Conservation (phyloP, 2,797 vertebrate genomes). For the Pogonophryne albipinna region DNA sequence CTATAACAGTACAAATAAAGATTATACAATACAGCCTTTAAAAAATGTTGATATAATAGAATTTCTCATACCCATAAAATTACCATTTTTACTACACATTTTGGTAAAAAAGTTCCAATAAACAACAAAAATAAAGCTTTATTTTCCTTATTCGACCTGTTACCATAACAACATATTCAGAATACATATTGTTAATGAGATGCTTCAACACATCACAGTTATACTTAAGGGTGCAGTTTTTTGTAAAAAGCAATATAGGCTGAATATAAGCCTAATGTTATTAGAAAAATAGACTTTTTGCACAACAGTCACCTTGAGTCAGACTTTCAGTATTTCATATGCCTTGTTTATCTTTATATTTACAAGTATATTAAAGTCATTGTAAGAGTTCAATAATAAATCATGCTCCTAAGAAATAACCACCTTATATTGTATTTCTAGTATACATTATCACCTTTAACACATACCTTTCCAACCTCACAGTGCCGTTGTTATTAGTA, state of each 20-base stretch:
- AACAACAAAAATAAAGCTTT: too few species aligned
- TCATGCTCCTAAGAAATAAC: not conserved
- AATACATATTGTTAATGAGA: not conserved
- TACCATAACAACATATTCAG: not conserved
- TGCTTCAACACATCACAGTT: not conserved
- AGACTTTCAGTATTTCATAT: not conserved
- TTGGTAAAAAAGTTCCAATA: too few species aligned
- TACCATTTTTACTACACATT: too few species aligned
- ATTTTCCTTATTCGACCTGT: not conserved
- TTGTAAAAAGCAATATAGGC: not conserved
- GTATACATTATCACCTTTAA: not conserved
- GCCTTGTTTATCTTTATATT: not conserved
- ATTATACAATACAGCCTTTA: not conserved
- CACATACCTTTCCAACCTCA: slow-evolving; percentile 2
- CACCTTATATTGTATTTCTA: not conserved
- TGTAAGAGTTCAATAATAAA: not conserved
- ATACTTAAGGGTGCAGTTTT: not conserved
- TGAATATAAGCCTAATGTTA: not conserved
- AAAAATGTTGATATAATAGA: not conserved
- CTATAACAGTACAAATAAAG: not conserved
- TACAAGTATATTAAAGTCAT: not conserved
- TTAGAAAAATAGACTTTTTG: not conserved
- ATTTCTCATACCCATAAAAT: not conserved
- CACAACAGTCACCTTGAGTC: not conserved
- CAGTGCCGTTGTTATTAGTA: slow-evolving; percentile 18